These are phyloP conservation scores for Antheraea pernyi DNA, from an alignment of 1,140 invertebrate genomes.

Conservation along the genomic window DNA sequence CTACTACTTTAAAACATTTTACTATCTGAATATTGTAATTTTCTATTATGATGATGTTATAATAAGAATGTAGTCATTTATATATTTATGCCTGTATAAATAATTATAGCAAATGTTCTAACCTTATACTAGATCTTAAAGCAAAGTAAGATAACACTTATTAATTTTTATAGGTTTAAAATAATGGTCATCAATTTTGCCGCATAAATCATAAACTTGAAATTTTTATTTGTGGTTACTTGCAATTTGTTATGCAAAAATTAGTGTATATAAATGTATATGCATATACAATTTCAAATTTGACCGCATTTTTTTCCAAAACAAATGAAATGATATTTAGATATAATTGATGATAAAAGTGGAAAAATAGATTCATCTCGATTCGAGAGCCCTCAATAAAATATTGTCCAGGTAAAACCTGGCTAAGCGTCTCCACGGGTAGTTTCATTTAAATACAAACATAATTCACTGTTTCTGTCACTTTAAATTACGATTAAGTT, in stretches of 20 bases:
- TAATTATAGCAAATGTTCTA: neutral
- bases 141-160: neutral
- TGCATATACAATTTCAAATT: too few species aligned
- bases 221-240: too few species aligned
- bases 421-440: conserved; percentile 34
- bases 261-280: too few species aligned
- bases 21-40: too few species aligned
- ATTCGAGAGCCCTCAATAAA: conserved; percentile 36
- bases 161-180: too few species aligned
- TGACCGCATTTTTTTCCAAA: too few species aligned
- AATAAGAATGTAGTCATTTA: too few species aligned
- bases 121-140: neutral
- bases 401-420: conserved; percentile 38
- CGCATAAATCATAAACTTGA: too few species aligned
- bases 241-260: too few species aligned
- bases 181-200: too few species aligned
- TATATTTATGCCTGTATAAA: neutral
- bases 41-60: too few species aligned
- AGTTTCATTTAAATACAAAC: conserved; percentile 13
- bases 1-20: neutral
- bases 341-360: neutral
- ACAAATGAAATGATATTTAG: too few species aligned
- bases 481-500: conserved; percentile 22
- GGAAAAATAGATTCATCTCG: conserved; percentile 30
- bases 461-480: conserved; percentile 13